Evolutionary conservation across 2,113 vertebrate genomes (phyloP), one percentile per base, ranked within the genome.

Genomic region (Eubucco bourcierii): DNA sequence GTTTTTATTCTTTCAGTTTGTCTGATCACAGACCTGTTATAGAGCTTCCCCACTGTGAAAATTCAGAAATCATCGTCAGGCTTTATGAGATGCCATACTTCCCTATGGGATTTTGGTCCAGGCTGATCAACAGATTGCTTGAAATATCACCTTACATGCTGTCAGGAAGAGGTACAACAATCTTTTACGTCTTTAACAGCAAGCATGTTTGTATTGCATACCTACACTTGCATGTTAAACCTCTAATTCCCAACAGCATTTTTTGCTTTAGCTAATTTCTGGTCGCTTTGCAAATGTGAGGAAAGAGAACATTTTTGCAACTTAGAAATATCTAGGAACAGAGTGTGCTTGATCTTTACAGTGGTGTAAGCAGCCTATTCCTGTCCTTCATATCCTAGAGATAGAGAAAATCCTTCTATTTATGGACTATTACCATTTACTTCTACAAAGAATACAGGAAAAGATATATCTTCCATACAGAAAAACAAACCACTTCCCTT

Each of bases 81-180:
- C 97, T 99, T 4, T 99, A 99, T 71, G 99, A 99, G 97, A 99
- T 99, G 99, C 99, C 99, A 0, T 99, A 99, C 93, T 99, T 99
- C 95, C 99, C 99, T 37, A 98, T 99, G 98, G 99, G 99, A 80
- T 99, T 98, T 97, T 99, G 99, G 99, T 98, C 99, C 25, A 98
- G 99, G n/a, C 98, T 99, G 92, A 99, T 99, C 96, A 98, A 97
- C 95, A 98, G 98, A 28, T 97, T 99, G 37, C 98, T 99, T 88
- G 99, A 99, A 97, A 97, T 99, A 81, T 99, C 99, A 25, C 97
- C 98, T 29, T 98, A 97, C 80, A 96, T 99, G 98, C 97, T 99
- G 5, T 97, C 95, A 86, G 98, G 98, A 95, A 98, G 97, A 98
- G 99, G 99, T 99, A 97, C 44, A 63, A 68, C 71, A 64, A 8